phyloP scores from a whole-genome alignment of 1,140 invertebrate genomes.

The Drosophila micromelanica region DNA sequence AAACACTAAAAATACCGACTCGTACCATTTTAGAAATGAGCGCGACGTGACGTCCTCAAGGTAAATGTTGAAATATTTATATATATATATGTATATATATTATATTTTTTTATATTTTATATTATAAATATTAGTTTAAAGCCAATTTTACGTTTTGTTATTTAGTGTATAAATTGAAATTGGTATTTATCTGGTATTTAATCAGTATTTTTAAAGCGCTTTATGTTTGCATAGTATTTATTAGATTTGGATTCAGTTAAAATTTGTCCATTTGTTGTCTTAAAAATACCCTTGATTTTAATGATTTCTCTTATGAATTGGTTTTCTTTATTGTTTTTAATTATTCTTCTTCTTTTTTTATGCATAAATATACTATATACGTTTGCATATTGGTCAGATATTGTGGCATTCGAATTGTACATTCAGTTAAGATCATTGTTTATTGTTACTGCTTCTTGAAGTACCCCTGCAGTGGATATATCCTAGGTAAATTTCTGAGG shows the following conservation, averaged over 20 bases:
- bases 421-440: constrained; percentile 53
- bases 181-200: constrained; percentile 18
- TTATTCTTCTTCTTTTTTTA: constrained; percentile 1
- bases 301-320: constrained; percentile 42
- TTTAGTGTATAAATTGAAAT: constrained; percentile 39
- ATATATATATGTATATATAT: constrained; percentile 4
- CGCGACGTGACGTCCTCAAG: constrained; percentile 29
- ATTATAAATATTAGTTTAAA: constrained; percentile 58
- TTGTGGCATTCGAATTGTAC: constrained; percentile 59
- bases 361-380: constrained; percentile 32
- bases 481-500: not conserved
- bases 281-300: constrained; percentile 45
- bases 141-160: constrained; percentile 54
- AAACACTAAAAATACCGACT: constrained; percentile 25
- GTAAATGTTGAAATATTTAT: constrained; percentile 28
- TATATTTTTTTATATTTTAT: constrained; percentile 9
- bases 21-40: constrained; percentile 45
- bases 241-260: constrained; percentile 51
- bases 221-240: constrained; percentile 50
- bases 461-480: constrained; percentile 8
- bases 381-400: constrained; percentile 53
- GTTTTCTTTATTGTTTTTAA: constrained; percentile 1
- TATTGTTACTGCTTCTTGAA: constrained; percentile 30
- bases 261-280: constrained; percentile 61
- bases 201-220: constrained; percentile 35